These are phyloP conservation scores for Phenganax subtilis DNA, from an alignment of 92 coral and sea anemone species.

Conservation along the genomic window DNA sequence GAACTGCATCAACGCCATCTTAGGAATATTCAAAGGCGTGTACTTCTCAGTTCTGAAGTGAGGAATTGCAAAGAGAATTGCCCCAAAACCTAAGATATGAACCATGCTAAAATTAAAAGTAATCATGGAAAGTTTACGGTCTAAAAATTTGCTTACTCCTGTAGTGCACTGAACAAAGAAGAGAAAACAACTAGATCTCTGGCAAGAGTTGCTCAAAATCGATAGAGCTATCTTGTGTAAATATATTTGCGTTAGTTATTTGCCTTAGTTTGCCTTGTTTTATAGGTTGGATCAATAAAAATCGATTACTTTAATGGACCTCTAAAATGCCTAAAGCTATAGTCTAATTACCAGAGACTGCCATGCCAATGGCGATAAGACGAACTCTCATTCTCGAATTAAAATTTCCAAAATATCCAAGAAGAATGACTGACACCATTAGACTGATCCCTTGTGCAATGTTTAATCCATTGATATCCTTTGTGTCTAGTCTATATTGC, in stretches of 20 bases:
- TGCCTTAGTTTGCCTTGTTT: too few species aligned
- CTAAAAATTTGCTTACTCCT: too few species aligned
- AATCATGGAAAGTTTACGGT: too few species aligned
- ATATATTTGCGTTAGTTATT: too few species aligned
- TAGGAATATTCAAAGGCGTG: constrained; percentile 38
- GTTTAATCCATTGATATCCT: constrained; percentile 62
- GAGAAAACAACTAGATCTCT: too few species aligned
- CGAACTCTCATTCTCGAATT: constrained; percentile 62
- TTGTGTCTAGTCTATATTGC: constrained; percentile 68
- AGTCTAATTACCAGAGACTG: constrained; percentile 59
- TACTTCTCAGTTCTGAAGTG: constrained; percentile 62
- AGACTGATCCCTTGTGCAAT: constrained; percentile 74
- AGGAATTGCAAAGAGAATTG: constrained; percentile 67
- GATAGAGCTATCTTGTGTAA: too few species aligned
- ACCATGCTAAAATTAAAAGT: neutral
- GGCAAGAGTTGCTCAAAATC: too few species aligned
- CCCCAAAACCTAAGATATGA: constrained; percentile 58
- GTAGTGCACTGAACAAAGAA: too few species aligned
- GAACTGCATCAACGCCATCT: constrained; percentile 10
- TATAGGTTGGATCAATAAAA: too few species aligned
- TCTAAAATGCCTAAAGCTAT: neutral
- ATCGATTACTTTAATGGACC: too few species aligned
- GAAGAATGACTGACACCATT: constrained; percentile 58
- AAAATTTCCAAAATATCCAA: constrained; percentile 82
- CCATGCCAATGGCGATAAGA: constrained; percentile 76